A percentile compares a stretch with the other conserved stretches of the same genome.
Conservation (phyloP, 2,797 vertebrate species). For the Triplophysa bombifrons region DNA sequence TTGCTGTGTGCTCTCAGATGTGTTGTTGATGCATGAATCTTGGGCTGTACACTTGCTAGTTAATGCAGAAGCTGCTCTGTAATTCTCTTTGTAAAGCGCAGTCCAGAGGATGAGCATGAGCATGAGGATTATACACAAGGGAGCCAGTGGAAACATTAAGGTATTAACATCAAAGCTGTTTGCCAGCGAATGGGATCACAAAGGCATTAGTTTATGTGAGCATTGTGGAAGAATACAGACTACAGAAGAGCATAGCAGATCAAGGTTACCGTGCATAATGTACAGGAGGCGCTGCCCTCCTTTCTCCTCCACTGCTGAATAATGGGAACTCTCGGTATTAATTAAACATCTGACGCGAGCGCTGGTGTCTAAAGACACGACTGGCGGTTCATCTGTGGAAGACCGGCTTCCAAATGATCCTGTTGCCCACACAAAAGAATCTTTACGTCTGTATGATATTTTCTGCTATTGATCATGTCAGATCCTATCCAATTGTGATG, state of each 20-base stretch:
- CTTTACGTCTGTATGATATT: background rate
- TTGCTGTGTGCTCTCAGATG: background rate
- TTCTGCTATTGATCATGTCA: background rate
- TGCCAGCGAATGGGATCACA: conserved; percentile 15
- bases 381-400: background rate
- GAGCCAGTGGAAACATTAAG: conserved; percentile 20
- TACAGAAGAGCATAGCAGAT: conserved; percentile 29
- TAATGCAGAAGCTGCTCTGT: conserved; percentile 18
- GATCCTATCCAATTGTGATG: background rate
- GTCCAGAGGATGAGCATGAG: conserved; percentile 3
- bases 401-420: background rate
- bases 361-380: background rate
- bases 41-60: background rate
- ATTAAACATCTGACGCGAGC: background rate
- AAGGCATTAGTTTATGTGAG: conserved; percentile 29
- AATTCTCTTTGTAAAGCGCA: conserved; percentile 32
- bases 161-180: conserved; percentile 41
- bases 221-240: conserved; percentile 10
- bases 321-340: background rate
- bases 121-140: conserved; percentile 15
- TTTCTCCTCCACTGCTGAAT: background rate
- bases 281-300: background rate
- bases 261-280: conserved; percentile 23
- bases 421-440: background rate
- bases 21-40: conserved; percentile 1